A percentile compares a stretch with the other conserved stretches of the same genome.
Conservation (phyloP, 2,888 invertebrate genomes). For the Mycalesis mineus region DNA sequence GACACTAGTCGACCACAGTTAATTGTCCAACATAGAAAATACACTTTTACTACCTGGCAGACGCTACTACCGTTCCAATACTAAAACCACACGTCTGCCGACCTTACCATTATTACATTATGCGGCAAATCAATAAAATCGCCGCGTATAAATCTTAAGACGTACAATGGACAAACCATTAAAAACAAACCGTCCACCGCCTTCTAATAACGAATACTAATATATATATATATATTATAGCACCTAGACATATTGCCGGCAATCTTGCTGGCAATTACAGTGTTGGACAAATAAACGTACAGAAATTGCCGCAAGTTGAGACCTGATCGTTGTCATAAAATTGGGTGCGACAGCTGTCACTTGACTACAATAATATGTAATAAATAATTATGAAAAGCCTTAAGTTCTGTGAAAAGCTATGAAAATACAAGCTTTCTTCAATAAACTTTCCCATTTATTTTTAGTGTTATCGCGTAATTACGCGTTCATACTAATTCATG, state of each 20-base stretch:
- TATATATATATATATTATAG: conserved; percentile 23
- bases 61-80: not conserved
- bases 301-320: not conserved
- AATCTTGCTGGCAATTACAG: conserved; percentile 7
- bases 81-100: conserved; percentile 36
- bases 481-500: too few relatives aligned
- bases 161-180: conserved; percentile 56
- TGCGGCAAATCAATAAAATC: conserved; percentile 75
- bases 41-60: conserved; percentile 40
- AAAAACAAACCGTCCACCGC: conserved; percentile 53
- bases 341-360: too few relatives aligned
- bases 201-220: conserved; percentile 35
- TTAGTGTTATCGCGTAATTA: too few relatives aligned
- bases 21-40: conserved; percentile 50
- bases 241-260: conserved; percentile 23
- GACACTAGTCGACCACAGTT: conserved; percentile 34
- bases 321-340: not conserved
- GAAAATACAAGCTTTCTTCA: too few relatives aligned
- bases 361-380: too few relatives aligned
- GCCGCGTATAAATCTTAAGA: conserved; percentile 68
- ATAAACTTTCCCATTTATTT: too few relatives aligned
- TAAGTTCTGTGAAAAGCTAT: too few relatives aligned
- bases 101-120: conserved; percentile 54
- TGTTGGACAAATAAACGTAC: conserved; percentile 10
- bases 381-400: too few relatives aligned